phyloP scores from a whole-genome alignment of 2,888 invertebrate species.

The Drosophila cracens region DNA sequence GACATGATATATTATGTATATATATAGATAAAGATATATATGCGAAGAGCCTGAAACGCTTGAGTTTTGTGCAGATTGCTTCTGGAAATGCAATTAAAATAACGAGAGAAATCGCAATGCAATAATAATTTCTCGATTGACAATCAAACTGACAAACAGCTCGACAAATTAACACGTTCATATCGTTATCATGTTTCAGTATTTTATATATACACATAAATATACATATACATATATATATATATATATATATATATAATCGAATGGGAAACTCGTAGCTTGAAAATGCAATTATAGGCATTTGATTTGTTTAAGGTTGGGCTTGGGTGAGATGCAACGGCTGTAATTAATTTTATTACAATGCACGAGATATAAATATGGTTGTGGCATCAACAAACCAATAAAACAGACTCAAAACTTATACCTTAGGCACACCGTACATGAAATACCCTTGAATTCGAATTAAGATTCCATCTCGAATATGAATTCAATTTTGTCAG shows the following conservation, averaged over 20 bases:
- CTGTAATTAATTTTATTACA: constrained; percentile 53
- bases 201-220: constrained; percentile 8
- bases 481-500: neutral
- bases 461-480: neutral
- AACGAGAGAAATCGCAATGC: constrained; percentile 37
- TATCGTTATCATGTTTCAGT: constrained; percentile 32
- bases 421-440: neutral
- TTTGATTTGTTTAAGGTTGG: constrained; percentile 22
- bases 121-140: constrained; percentile 60
- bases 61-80: constrained; percentile 9
- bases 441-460: neutral
- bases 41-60: constrained; percentile 20
- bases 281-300: constrained; percentile 39
- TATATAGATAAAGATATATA: neutral
- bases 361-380: neutral
- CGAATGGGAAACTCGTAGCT: constrained; percentile 4
- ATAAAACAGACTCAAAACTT: neutral
- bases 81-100: constrained; percentile 66
- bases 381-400: neutral
- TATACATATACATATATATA: neutral
- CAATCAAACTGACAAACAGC: constrained; percentile 47
- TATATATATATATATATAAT: neutral
- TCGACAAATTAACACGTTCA: constrained; percentile 57
- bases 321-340: neutral
- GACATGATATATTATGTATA: constrained; percentile 6